Evolutionary conservation across 2,113 vertebrate genomes (phyloP), one percentile per base, ranked within the genome.

Genomic region (Paralichthys olivaceus): DNA sequence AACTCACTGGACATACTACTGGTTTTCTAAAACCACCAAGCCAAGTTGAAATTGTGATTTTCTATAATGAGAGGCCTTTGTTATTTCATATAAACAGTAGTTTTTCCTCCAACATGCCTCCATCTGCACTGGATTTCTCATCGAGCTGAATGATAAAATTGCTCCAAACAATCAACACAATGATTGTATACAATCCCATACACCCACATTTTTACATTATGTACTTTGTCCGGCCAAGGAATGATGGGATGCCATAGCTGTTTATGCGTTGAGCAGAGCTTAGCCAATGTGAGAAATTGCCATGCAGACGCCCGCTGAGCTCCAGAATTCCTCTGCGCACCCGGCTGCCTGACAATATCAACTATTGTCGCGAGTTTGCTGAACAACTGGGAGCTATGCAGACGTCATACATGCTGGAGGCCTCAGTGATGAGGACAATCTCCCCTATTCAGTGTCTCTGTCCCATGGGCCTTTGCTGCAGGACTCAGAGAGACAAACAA

Each of bases 281-380:
- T 59, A 66, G 57, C 1, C 3, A 80, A 81, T 73, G 58, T 54
- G 67, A 72, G 23, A 71, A 9, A 84, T 79, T 79, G 76, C 62
- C 61, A 79, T 66, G 40, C 45, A 76, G 73, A 80, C 17, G 37
- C 45, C 64, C n/a, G 55, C 60, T 29, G 71, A 40, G 19, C 69
- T 72, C 9, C 23, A 75, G 71, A 73, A 83, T 77, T 85, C 85
- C 51, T 80, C 23, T 62, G 60, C 58, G 58, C 4, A 34, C 62
- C 45, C 74, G 40, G 63, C 59, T n/a, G 32, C 0, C 32, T 78
- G 65, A 88, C 82, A 88, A 88, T 85, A 71, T 81, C 20, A 59
- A 69, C 80, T 83, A 85, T 83, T 90, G 81, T 84, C 26, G 28
- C 3, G 7, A 58, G 53, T 26, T 14, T 54, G 54, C 65, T 78